phyloP scores from a whole-genome alignment of 1,140 invertebrate genomes.

The Drosophila subpulchrella region DNA sequence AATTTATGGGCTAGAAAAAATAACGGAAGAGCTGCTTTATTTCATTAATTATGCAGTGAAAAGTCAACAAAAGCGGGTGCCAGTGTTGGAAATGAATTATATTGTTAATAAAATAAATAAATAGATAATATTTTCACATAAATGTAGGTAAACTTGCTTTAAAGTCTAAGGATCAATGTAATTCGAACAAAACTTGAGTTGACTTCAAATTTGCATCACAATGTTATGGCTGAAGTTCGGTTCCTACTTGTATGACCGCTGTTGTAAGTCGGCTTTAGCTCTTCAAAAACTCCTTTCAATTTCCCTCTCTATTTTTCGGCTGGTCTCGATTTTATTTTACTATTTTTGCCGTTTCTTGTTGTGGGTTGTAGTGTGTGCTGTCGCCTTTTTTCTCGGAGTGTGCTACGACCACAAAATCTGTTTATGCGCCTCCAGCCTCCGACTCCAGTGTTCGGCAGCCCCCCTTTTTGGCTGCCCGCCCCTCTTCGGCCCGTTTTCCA shows the following conservation, averaged over 20 bases:
- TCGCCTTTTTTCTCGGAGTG: slow-evolving; percentile 43
- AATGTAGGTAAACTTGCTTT: too few relatives aligned
- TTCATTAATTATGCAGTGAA: slow-evolving; percentile 72
- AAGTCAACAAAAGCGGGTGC: slow-evolving; percentile 53
- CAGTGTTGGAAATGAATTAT: background rate
- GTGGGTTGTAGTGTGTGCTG: slow-evolving; percentile 9
- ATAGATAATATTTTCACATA: too few relatives aligned
- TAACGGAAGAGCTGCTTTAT: slow-evolving; percentile 44
- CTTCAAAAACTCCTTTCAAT: slow-evolving; percentile 29
- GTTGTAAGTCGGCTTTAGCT: background rate
- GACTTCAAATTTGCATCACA: too few relatives aligned
- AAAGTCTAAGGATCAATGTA: too few relatives aligned
- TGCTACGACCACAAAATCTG: slow-evolving; percentile 70
- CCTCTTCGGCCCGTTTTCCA: background rate
- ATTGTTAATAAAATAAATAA: too few relatives aligned
- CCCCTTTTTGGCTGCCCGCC: background rate
- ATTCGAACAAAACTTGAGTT: too few relatives aligned
- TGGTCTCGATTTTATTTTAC: slow-evolving; percentile 2
- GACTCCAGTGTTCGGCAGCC: slow-evolving; percentile 1
- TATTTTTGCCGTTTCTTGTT: slow-evolving; percentile 1
- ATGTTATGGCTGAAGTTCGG: too few relatives aligned
- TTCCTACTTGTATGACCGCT: background rate
- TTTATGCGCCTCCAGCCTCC: slow-evolving; percentile 56
- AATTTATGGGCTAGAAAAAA: slow-evolving; percentile 43
- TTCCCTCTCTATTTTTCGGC: background rate